Evolutionary conservation across 1,140 invertebrate species (phyloP).

Genomic region (Colletes latitarsis): DNA sequence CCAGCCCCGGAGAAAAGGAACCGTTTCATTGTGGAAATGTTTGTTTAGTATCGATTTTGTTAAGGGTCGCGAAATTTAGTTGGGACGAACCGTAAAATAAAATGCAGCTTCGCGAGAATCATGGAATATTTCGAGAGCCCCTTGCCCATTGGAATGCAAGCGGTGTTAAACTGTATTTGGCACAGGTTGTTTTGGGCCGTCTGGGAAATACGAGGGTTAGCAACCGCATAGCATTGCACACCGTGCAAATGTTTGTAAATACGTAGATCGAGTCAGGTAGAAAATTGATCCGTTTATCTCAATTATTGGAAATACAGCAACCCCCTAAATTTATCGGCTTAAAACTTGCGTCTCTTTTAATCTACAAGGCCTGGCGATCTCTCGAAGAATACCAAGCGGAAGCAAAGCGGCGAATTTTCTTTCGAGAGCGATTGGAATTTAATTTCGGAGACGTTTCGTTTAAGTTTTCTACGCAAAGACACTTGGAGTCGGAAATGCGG

Average conservation of each 20-base stretch:
- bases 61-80: not conserved
- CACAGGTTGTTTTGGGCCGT: slow-evolving; percentile 21
- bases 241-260: slow-evolving; percentile 16
- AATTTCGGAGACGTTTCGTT: not conserved
- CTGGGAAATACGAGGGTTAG: slow-evolving; percentile 41
- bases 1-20: too few species aligned
- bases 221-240: not conserved
- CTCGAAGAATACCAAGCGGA: too few species aligned
- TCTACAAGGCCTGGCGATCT: too few species aligned
- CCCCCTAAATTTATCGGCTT: too few species aligned
- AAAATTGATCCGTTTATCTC: not conserved
- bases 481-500: not conserved
- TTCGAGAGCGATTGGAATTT: too few species aligned
- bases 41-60: not conserved
- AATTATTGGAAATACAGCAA: not conserved
- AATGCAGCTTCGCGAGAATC: not conserved
- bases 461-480: too few species aligned
- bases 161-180: slow-evolving; percentile 38
- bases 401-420: too few species aligned
- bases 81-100: too few species aligned
- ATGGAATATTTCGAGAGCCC: slow-evolving; percentile 26
- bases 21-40: not conserved
- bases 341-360: too few species aligned
- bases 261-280: slow-evolving; percentile 12
- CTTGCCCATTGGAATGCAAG: slow-evolving; percentile 26